phyloP scores from a whole-genome alignment of 2,888 invertebrate species.

The Caenorhabditis sp. region DNA sequence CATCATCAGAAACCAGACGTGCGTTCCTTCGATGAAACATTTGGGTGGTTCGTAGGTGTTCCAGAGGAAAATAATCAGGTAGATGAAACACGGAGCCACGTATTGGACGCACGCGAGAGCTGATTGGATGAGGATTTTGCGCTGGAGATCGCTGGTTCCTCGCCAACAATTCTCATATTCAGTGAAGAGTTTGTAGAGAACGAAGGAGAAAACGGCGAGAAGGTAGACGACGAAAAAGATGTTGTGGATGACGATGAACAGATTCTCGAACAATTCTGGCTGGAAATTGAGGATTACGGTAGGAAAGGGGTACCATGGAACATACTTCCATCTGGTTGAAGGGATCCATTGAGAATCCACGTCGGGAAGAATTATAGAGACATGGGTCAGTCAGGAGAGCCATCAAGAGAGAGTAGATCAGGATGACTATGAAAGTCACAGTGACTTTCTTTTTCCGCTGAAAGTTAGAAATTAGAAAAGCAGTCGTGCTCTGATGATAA shows the following conservation, averaged over 20 bases:
- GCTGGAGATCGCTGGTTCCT: slow-evolving; percentile 23
- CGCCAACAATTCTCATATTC: slow-evolving; percentile 34
- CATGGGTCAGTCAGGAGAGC: slow-evolving; percentile 28
- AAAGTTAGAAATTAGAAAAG: background rate
- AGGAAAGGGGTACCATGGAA: background rate
- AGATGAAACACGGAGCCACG: slow-evolving; percentile 15
- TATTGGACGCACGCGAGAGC: slow-evolving; percentile 15
- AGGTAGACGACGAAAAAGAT: background rate
- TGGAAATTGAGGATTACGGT: background rate
- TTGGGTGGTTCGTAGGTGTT: slow-evolving; percentile 15
- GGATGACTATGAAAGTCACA: background rate
- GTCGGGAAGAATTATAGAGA: slow-evolving; percentile 21
- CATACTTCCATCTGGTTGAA: slow-evolving; percentile 29
- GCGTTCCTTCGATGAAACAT: slow-evolving; percentile 39
- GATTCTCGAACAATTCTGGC: slow-evolving; percentile 16
- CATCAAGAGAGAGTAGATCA: slow-evolving; percentile 11
- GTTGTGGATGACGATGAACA: slow-evolving; percentile 8
- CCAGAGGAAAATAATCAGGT: slow-evolving; percentile 11
- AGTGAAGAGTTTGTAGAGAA: slow-evolving; percentile 13
- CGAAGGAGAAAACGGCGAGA: background rate
- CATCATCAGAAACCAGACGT: slow-evolving; percentile 15
- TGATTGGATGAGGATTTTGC: slow-evolving; percentile 33
- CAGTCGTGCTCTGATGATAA: no score
- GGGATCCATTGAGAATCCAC: slow-evolving; percentile 21
- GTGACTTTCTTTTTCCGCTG: slow-evolving; percentile 15